Conservation (phyloP, 2,113 vertebrate species). For the Rynchops niger region DNA sequence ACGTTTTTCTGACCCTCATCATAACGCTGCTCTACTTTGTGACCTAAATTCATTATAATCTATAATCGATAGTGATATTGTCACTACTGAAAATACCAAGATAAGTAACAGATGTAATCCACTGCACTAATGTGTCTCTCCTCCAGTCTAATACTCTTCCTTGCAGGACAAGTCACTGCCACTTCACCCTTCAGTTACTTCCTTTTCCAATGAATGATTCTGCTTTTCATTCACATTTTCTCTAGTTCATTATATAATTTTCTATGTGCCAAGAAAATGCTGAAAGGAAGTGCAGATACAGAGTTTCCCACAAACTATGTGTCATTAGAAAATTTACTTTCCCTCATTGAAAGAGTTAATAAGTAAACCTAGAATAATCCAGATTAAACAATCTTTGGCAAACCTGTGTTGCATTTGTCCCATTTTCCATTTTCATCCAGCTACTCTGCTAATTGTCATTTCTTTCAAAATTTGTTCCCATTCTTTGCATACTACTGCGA, state of each 20-base stretch:
- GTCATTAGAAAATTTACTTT: not conserved
- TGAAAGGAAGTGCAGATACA: not conserved
- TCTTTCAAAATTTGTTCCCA: not conserved
- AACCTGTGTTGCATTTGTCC: not conserved
- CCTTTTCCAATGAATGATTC: not conserved
- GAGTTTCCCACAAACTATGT: not conserved
- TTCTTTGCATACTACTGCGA: not conserved
- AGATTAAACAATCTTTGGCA: not conserved
- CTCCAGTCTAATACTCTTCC: not conserved
- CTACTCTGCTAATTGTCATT: not conserved
- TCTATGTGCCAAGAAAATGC: not conserved
- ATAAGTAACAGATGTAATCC: not conserved
- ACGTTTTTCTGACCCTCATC: not conserved
- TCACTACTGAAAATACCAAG: not conserved
- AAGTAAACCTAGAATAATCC: not conserved
- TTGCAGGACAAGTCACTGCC: not conserved
- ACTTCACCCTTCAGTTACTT: not conserved
- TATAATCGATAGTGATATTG: not conserved
- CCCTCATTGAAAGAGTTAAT: not conserved
- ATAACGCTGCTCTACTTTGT: not conserved
- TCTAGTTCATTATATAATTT: not conserved
- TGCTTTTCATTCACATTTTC: not conserved
- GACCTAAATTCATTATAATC: not conserved
- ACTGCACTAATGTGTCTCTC: not conserved
- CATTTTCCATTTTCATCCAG: not conserved